phyloP scores from a whole-genome alignment of 2,113 vertebrate species.

The Orthonyx spaldingii region DNA sequence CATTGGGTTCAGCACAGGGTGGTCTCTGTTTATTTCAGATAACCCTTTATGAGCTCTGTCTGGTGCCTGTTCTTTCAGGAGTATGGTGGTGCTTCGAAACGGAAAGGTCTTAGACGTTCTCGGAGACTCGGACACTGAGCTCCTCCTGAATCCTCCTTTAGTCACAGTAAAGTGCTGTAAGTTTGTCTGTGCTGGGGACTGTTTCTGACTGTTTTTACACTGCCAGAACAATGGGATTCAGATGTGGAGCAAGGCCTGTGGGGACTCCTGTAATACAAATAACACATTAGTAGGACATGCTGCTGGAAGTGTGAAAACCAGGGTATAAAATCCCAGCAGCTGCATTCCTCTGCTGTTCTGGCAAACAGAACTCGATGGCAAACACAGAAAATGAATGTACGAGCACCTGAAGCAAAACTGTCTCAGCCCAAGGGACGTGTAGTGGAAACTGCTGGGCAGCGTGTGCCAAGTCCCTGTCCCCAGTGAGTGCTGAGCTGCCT shows the following conservation, averaged over 20 bases:
- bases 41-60: neutral
- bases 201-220: neutral
- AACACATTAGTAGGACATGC: neutral
- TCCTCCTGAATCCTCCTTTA: neutral
- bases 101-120: neutral
- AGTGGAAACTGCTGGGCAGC: neutral
- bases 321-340: neutral
- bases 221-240: slow-evolving; percentile 1
- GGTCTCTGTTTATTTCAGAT: neutral
- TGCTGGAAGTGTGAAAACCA: slow-evolving; percentile 1
- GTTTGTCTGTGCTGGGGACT: neutral
- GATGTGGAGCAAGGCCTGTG: neutral
- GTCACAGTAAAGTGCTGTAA: neutral
- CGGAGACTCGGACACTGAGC: neutral
- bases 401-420: slow-evolving; percentile 28
- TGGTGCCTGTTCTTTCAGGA: neutral
- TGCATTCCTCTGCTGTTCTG: neutral
- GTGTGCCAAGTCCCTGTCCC: neutral
- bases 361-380: neutral
- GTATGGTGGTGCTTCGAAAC: neutral
- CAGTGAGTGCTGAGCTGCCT: slow-evolving; percentile 15
- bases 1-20: neutral
- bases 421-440: neutral
- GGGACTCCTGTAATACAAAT: slow-evolving; percentile 7
- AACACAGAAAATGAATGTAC: neutral